phyloP scores from a whole-genome alignment of 2,113 vertebrate genomes.

The Podocnemis expansa region DNA sequence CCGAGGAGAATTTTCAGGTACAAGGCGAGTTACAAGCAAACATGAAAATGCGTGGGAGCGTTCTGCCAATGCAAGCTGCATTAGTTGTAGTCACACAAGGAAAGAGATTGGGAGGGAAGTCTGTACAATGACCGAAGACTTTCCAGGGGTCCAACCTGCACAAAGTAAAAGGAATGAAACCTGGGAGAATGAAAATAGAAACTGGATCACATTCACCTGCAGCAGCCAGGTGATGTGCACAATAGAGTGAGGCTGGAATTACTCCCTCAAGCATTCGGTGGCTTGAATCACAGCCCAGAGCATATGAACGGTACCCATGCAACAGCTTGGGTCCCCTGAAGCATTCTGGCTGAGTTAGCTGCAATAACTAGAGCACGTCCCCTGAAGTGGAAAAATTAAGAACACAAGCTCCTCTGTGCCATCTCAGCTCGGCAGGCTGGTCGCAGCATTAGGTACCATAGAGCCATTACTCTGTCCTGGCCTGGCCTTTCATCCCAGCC shows the following conservation, averaged over 20 bases:
- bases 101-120: constrained; percentile 4
- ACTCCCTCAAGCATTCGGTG: too few relatives aligned
- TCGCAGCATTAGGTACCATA: background rate
- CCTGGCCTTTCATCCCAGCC: background rate
- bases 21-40: constrained; percentile 33
- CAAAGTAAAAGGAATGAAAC: background rate
- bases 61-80: constrained; percentile 30
- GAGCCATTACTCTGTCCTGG: background rate
- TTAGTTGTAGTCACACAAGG: constrained; percentile 43
- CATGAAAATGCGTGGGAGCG: constrained; percentile 50
- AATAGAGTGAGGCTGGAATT: background rate
- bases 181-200: background rate
- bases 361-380: background rate
- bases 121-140: background rate
- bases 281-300: background rate
- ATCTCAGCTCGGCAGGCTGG: background rate
- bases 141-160: too few relatives aligned
- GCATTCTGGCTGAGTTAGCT: background rate
- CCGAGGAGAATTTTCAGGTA: constrained; percentile 42
- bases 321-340: background rate
- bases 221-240: background rate
- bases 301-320: too few relatives aligned
- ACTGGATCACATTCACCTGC: background rate
- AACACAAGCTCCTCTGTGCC: background rate
- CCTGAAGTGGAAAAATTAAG: background rate